These are phyloP conservation scores for Yoshiicerus persimilis DNA, from an alignment of 1,140 invertebrate genomes.

Conservation along the genomic window DNA sequence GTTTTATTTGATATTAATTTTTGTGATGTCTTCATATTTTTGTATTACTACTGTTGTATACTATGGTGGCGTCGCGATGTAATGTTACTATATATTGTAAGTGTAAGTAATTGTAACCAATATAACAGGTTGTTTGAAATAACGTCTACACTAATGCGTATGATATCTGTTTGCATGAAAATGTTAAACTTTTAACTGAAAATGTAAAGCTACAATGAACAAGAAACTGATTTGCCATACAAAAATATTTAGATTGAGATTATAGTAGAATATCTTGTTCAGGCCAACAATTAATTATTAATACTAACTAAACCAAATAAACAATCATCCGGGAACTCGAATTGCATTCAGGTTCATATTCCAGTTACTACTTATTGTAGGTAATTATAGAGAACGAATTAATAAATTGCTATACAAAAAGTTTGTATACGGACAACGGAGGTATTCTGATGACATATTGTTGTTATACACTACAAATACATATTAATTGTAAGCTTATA, in stretches of 20 bases:
- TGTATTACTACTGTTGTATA: background rate
- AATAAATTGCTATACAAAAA: background rate
- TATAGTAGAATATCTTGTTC: background rate
- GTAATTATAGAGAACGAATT: background rate
- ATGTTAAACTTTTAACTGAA: background rate
- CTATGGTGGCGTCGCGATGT: background rate
- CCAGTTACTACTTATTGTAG: background rate
- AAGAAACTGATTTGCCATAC: background rate
- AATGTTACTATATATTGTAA: background rate
- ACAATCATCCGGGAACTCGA: background rate
- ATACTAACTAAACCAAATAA: background rate
- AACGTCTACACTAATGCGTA: background rate
- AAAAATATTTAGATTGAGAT: background rate
- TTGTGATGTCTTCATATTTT: slow-evolving; percentile 21
- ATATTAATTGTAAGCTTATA: background rate
- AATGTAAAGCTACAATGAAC: background rate
- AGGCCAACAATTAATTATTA: background rate
- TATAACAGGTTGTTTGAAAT: background rate
- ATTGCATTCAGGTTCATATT: background rate
- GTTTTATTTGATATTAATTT: background rate
- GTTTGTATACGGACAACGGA: slow-evolving; percentile 8
- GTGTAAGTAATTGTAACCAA: background rate
- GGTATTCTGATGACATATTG: slow-evolving; percentile 1
- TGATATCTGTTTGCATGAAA: background rate
- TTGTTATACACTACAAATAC: slow-evolving; percentile 6